Base-by-base conservation (phyloP, 2,113 vertebrate genomes). In the Tragelaphus buxtoni region DNA sequence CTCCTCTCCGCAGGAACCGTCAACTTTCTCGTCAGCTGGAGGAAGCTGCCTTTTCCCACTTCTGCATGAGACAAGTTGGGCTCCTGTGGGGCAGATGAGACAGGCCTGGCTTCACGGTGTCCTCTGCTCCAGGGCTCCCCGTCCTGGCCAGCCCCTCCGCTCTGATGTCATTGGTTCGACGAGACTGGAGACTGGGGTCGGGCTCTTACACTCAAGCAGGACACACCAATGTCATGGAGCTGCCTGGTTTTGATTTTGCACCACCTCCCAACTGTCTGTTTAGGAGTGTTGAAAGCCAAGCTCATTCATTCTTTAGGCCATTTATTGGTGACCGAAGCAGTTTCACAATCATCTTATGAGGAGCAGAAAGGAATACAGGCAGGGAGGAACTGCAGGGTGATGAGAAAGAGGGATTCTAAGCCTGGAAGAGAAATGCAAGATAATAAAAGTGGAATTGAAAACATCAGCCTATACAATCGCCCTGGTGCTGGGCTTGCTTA, bases 241-340 rank as follows among this genome's bases (percentile, higher is more conserved):
- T 0, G 32, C 85, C 95, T 96, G 95, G 61, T 77, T 94, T 96
- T 95, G 53, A 92, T 91, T 97, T 93, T 35, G 69, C 42, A 8
- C 51, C 90, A 24, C 96, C 83, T 97, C 95, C 94, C 94, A 76
- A 4, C 49, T 81, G 92, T 93, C 88, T 95, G 47, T 30, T 90
- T 89, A 72, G 69, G 39, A 45, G 30, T 9, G 22, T 14, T 32
- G 20, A 87, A 89, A 95, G 97, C 95, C 97, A 97, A 92, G 3
- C n/a, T 35, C 91, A 55, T 96, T 96, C 96, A 90, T 77, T 92
- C 61, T 96, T 95, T 90, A 96, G 90, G 90, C 53, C 84, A 56
- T 49, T 95, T 94, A 16, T 65, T 91, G 79, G 93, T 65, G 35
- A 20, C 20, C 0, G 35, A 87, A 90, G 55, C 20, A 0, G 42